Percentiles rank a stretch among this genome's conserved stretches.
phyloP scores from a whole-genome alignment of 2,888 invertebrate genomes.

The Brenthis daphne region DNA sequence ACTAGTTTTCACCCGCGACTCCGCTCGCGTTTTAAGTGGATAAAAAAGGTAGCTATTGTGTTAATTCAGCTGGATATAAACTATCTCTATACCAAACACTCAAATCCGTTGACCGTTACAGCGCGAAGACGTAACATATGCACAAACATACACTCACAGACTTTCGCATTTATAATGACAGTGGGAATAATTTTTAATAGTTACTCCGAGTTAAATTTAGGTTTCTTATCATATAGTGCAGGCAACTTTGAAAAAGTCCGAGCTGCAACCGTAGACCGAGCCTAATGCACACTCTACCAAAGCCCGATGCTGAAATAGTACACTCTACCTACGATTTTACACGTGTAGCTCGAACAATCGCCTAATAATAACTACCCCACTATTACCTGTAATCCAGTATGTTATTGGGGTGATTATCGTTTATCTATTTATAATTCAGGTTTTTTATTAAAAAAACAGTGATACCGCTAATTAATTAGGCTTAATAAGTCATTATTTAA shows the following conservation, averaged over 20 bases:
- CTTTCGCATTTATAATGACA: too few relatives aligned
- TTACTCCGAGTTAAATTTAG: not conserved
- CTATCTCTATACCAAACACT: too few relatives aligned
- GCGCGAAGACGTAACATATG: too few relatives aligned
- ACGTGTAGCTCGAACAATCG: conserved; percentile 53
- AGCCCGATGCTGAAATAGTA: conserved; percentile 51
- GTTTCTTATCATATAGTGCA: not conserved
- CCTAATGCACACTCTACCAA: conserved; percentile 32
- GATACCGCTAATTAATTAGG: too few relatives aligned
- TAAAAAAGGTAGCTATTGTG: too few relatives aligned
- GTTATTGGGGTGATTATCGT: not conserved
- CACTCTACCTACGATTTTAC: conserved; percentile 49
- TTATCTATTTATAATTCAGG: not conserved
- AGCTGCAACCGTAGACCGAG: conserved; percentile 23
- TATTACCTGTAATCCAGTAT: not conserved
- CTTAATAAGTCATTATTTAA: too few relatives aligned
- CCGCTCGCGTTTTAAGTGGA: too few relatives aligned
- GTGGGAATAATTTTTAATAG: not conserved
- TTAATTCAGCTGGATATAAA: too few relatives aligned
- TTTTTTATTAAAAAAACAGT: too few relatives aligned
- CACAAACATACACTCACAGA: too few relatives aligned
- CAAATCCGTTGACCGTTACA: too few relatives aligned
- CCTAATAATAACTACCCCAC: conserved; percentile 46
- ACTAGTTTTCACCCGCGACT: too few relatives aligned
- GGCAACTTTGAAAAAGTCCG: not conserved